These are phyloP conservation scores for Chaenocephalus aceratus DNA, from an alignment of 2,113 vertebrate genomes.

Conservation along the genomic window DNA sequence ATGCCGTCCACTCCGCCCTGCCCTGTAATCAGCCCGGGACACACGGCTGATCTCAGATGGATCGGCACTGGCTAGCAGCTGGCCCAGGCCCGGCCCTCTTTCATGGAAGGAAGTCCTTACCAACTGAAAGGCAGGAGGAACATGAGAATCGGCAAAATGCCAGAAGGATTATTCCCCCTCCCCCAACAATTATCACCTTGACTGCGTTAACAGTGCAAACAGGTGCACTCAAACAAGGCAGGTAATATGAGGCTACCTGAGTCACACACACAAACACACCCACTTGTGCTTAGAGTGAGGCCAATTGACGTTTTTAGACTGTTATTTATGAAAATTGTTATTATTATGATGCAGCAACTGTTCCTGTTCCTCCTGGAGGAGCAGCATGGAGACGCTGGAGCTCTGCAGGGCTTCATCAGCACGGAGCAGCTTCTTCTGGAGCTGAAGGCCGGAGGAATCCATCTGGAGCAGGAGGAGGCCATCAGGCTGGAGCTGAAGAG, in stretches of 20 bases:
- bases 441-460: conserved; percentile 78
- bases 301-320: conserved; percentile 1
- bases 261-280: conserved; percentile 45
- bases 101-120: conserved; percentile 50
- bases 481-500: conserved; percentile 61
- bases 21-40: conserved; percentile 78
- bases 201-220: conserved; percentile 95
- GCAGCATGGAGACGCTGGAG: conserved; percentile 19
- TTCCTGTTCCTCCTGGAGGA: conserved; percentile 83
- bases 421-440: conserved; percentile 80
- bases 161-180: conserved; percentile 91
- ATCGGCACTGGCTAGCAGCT: conserved; percentile 67
- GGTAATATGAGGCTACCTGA: conserved; percentile 87
- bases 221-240: conserved; percentile 95
- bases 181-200: conserved; percentile 89
- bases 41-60: conserved; percentile 78
- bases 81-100: conserved; percentile 54
- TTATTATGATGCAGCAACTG: conserved; percentile 66
- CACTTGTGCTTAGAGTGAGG: conserved; percentile 19
- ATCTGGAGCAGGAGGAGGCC: conserved; percentile 59
- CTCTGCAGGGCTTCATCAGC: conserved; percentile 67
- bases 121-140: conserved; percentile 43
- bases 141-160: conserved; percentile 83
- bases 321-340: conserved; percentile 5
- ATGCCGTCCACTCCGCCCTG: conserved; percentile 74